Percentiles rank a stretch among this genome's conserved stretches.
phyloP scores from a whole-genome alignment of 2,113 vertebrate species.

The Sphyrna mokarran region DNA sequence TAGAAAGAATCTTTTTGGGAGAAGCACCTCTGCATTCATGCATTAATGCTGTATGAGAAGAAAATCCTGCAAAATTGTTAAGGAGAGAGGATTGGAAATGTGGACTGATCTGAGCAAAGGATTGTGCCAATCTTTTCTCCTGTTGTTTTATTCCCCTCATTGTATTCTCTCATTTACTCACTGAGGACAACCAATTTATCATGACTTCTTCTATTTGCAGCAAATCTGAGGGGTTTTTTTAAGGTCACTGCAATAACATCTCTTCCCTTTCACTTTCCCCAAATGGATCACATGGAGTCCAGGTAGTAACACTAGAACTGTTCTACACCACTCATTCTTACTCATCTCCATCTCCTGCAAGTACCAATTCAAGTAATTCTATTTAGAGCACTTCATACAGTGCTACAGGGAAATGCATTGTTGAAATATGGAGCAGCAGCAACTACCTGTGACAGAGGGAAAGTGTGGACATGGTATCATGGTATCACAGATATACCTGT shows the following conservation, averaged over 20 bases:
- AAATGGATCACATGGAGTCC: not conserved
- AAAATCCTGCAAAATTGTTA: too few species aligned
- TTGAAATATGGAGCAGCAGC: too few species aligned
- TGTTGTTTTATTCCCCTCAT: not conserved
- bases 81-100: too few species aligned
- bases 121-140: not conserved
- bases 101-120: too few species aligned
- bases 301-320: not conserved
- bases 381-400: too few species aligned
- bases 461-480: too few species aligned
- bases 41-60: not conserved
- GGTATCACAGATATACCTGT: too few species aligned
- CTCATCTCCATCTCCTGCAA: not conserved
- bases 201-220: not conserved
- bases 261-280: not conserved
- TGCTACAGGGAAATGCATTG: too few species aligned
- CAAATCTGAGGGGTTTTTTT: not conserved
- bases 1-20: not conserved
- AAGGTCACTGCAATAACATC: not conserved
- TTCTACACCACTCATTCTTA: not conserved
- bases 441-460: too few species aligned
- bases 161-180: not conserved
- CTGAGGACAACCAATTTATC: not conserved
- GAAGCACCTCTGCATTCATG: not conserved
- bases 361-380: not conserved